Evolutionary conservation across 1,140 invertebrate genomes (phyloP), one percentile per base, ranked within the genome.

Genomic region (Eupristina koningsbergeri): DNA sequence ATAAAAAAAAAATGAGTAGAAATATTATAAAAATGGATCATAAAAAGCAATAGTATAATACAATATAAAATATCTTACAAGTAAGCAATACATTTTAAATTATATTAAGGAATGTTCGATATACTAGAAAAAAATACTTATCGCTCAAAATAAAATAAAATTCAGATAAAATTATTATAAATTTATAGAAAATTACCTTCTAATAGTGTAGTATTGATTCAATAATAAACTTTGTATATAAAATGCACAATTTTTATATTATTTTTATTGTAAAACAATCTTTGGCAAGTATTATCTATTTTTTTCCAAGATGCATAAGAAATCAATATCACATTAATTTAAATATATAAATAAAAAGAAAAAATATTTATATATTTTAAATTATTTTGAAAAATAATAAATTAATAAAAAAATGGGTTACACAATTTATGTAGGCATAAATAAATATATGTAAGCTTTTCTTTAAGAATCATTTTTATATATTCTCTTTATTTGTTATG

Each of bases 191-290:
- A 67, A 29, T 73, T 26, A 26, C 11, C 41, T n/a, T 53, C 15
- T 53, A 58, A 58, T 58, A 13, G 29, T 74, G 17, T 29, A 47
- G 31, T 45, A 36, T 78, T 79, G 53, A 79, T 67, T 67, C 19
- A 47, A 73, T 7, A 47, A 69, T 45, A 80, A 80, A 36, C 41
- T 67, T 79, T 47, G 29, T 2, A 22, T 31, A 22, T 29, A 64
- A 64, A 63, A 61, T 29, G 41, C 26, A 17, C 15, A 71, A 69
- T 1, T 45, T 76, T 71, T 26, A 71, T 73, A 41, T 78, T 50
- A 71, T 74, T 71, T 31, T 85, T 76, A 87, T 81, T 78, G 50
- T 75, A 87, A 87, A 53, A 84, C 53, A 87, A 85, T 81, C 80
- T 81, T 86, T 84, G 77, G 84, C 76, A 78, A 85, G 47, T 81